Percentiles rank a stretch among this genome's conserved stretches.
phyloP scores from a whole-genome alignment of 2,888 invertebrate species.

The Cataglyphis cursor region DNA sequence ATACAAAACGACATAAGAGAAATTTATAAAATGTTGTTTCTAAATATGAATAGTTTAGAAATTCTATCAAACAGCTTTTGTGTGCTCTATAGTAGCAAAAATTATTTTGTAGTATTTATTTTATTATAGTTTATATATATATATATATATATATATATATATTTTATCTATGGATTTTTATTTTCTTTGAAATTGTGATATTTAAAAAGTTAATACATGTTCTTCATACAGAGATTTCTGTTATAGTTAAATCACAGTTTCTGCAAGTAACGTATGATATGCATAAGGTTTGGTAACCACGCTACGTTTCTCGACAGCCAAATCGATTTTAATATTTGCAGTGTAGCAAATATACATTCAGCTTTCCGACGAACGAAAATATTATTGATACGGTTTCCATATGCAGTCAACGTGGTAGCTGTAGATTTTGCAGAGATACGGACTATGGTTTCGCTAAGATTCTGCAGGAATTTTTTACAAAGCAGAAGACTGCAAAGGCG shows the following conservation, averaged over 20 bases:
- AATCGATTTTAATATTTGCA: slow-evolving; percentile 54
- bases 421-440: slow-evolving; percentile 19
- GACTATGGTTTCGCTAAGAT: background rate
- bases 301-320: slow-evolving; percentile 11
- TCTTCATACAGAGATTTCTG: background rate
- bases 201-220: slow-evolving; percentile 11
- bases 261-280: background rate
- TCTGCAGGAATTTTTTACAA: slow-evolving; percentile 28
- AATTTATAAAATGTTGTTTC: background rate
- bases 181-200: slow-evolving; percentile 2
- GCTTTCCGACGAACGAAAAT: slow-evolving; percentile 36
- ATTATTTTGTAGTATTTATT: background rate
- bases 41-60: background rate
- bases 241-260: slow-evolving; percentile 25
- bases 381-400: slow-evolving; percentile 46
- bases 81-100: background rate
- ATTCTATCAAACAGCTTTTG: background rate
- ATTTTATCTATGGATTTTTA: background rate
- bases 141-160: no score
- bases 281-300: slow-evolving; percentile 13
- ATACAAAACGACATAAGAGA: background rate
- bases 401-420: slow-evolving; percentile 9
- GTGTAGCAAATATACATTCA: background rate
- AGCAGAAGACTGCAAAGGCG: slow-evolving; percentile 29
- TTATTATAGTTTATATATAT: background rate